These are phyloP conservation scores for Hyperoplus immaculatus DNA, from an alignment of 2,797 vertebrate species.

Conservation along the genomic window DNA sequence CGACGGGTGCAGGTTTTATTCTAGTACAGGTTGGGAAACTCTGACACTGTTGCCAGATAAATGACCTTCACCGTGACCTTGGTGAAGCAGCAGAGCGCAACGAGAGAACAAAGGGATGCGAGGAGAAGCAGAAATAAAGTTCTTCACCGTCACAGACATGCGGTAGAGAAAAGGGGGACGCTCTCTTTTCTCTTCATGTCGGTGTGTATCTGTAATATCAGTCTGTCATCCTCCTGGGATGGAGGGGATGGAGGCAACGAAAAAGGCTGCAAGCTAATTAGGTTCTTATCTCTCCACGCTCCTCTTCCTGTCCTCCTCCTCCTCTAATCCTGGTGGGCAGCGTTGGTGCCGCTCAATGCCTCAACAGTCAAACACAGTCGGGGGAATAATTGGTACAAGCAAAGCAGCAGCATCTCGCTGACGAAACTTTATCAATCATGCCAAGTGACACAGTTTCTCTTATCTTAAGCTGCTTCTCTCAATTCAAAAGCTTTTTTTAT, in stretches of 20 bases:
- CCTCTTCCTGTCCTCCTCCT: slow-evolving; percentile 75
- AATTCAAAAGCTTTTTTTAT: slow-evolving; percentile 33
- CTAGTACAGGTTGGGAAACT: background rate
- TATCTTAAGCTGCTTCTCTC: slow-evolving; percentile 28
- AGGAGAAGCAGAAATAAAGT: slow-evolving; percentile 7
- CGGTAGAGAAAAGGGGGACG: slow-evolving; percentile 17
- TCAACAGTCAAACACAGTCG: slow-evolving; percentile 78
- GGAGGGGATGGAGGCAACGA: slow-evolving; percentile 60
- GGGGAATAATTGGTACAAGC: slow-evolving; percentile 82
- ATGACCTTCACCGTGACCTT: slow-evolving; percentile 1
- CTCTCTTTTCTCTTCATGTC: slow-evolving; percentile 18
- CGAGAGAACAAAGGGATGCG: slow-evolving; percentile 22
- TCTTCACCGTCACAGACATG: slow-evolving; percentile 21
- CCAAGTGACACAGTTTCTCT: slow-evolving; percentile 63
- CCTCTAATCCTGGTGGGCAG: slow-evolving; percentile 78
- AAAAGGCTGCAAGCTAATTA: slow-evolving; percentile 83
- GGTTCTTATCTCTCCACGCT: slow-evolving; percentile 81
- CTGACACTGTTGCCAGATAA: background rate
- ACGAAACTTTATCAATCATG: slow-evolving; percentile 75
- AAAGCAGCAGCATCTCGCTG: slow-evolving; percentile 53
- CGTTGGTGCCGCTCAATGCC: slow-evolving; percentile 73
- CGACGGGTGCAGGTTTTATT: background rate
- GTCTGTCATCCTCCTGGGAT: slow-evolving; percentile 61
- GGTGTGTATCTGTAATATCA: slow-evolving; percentile 63
- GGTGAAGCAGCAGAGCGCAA: background rate